Base-by-base conservation (phyloP, 92 coral and sea anemone genomes). In the Siderastrea siderea region DNA sequence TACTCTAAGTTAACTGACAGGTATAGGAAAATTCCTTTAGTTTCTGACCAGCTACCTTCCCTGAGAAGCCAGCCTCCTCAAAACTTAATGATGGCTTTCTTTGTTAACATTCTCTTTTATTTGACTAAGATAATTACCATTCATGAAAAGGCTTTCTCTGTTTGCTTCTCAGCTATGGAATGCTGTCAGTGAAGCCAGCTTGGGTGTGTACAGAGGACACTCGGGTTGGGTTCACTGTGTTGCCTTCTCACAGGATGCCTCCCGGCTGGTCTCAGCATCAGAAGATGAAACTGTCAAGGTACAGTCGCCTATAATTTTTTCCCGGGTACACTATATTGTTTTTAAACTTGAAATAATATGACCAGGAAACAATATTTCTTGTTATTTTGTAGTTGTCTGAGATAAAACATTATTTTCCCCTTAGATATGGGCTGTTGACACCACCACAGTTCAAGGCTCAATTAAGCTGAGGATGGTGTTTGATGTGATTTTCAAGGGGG, bases 211-310 rank as follows among this genome's bases (percentile, higher is more conserved):
- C 85, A 57, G 92, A 67, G 99, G 99, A 8, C 99, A 97, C 66
- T 88, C 93, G 44, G 97, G 96, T 19, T 97, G 99, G 99, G 98
- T 95, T 7, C 98, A 95, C 72, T 81, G 94, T 80, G 98, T 97
- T 17, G 87, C 90, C 52, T 93, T 97, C 61, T 97, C 99, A 58
- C 59, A 92, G 61, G 98, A 97, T 74, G 94, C 93, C 43, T 74
- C 88, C 17, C 90, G 93, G 83, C 86, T 97, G 8, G 98, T 97
- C 16, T 87, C 98, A 59, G 96, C 97, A 9, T 97, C 98, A 46
- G 99, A 93, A 51, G 99, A 97, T 77, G 99, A 95, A 72, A 97
- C 99, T 26, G 90, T 95, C 49, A 97, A 97, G 95, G 98, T 95
- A 79, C 59, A 66, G 46, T 69, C 6, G 2, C 0, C 47, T 3